Base-by-base conservation (phyloP, 2,797 vertebrate species). In the Epinephelus awoara region DNA sequence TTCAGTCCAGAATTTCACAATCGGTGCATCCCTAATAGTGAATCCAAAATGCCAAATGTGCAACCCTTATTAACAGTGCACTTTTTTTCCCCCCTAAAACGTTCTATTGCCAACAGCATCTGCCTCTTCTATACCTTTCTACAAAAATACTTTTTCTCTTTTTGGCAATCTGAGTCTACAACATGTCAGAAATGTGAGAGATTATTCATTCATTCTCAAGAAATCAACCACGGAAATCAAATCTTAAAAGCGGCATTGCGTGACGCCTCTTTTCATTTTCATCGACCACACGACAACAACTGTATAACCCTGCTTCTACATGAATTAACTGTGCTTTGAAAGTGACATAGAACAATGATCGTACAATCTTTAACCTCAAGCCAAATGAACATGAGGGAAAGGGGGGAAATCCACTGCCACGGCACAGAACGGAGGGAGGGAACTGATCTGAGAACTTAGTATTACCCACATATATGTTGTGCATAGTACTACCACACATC, bases 141-240 rank as follows among this genome's bases (percentile, higher is more conserved):
- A 88, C 40, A 92, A 91, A 93, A 91, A 89, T 80, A 91, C 19
- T 42, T 72, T 61, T 52, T 62, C 72, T 12, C 6, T 83, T 83
- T 84, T 88, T 84, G 79, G 75, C 78, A 84, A 79, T 82, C 40
- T 44, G 54, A 63, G 55, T 74, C 38, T 55, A 72, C 15, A 55
- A 67, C 25, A 40, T 25, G 25, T 70, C 66, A 59, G 59, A 84
- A 77, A 84, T 77, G 19, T 50, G 19, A 75, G 65, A 73, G 42
- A 78, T 76, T 49, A 69, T 65, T 67, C 42, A 44, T 85, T 57
- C 56, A 58, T 73, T 46, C 67, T 62, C n/a, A 25, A 79, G 46
- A 81, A 83, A 87, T 79, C 62, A 77, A 63, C 71, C 52, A 25
- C 23, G 58, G 67, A 38, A 82, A 75, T 82, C 27, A 70, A 51